Base-by-base conservation (phyloP, 2,888 invertebrate species). In the Taphrorychus bicolor region DNA sequence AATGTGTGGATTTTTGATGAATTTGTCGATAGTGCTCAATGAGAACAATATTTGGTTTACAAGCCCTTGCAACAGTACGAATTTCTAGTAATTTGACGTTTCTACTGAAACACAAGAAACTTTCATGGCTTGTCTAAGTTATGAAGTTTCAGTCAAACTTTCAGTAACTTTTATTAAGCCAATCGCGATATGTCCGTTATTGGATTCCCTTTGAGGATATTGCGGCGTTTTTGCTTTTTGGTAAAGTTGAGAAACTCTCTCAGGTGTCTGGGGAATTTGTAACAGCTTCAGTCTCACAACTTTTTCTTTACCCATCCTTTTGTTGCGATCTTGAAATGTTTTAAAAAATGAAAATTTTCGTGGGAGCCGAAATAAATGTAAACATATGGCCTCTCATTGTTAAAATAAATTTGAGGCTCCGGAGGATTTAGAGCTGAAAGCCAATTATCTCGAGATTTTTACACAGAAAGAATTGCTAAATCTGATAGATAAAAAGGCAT, bases 121-220 rank as follows among this genome's bases (percentile, higher is more conserved):
- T 45, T 45, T 45, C 45, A 45, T 45, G 45, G 14, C 45, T 45
- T 45, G 45, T 45, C 45, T 45, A 7, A 45, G 45, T 45, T 45
- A 45, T 45, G 45, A 45, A 45, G 45, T 22, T 22, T 51, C 51
- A 18, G 51, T 18, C n/a, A 51, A 51, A 51, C 51, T 51, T 19
- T 51, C 7, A 11, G n/a, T 51, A 54, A 54, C 54, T 54, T 54
- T 54, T 54, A 54, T 54, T 54, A 54, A 54, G 32, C 54, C 54
- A 32, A 54, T 54, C 54, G 24, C 51, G 51, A 21, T 51, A 51
- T 51, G 51, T 51, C 22, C 54, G 54, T 54, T 54, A 54, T 54
- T 54, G 54, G 32, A 32, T 54, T 54, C 22, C 54, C 54, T 24
- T 11, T 24, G 54, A 54, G 54, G n/a, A 51, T 51, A 51, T 51